Evolutionary conservation across 2,113 vertebrate genomes (phyloP), one percentile per base, ranked within the genome.

Genomic region (Nothobranchius furzeri): DNA sequence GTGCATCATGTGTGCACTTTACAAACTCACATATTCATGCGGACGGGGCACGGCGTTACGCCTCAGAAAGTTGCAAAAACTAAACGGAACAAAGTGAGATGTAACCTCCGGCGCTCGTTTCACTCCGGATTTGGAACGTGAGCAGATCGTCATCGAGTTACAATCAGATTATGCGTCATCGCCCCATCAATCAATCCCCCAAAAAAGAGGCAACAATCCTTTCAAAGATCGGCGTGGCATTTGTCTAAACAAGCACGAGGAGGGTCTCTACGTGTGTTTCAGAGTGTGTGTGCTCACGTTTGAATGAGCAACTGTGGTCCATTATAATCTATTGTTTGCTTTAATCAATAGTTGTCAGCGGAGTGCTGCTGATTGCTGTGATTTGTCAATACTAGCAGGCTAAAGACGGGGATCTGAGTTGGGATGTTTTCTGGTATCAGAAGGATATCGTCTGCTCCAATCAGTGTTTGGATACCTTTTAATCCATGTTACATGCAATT

Each of bases 301-400:
- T 60, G 65, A 78, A 65, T 78, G 68, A 62, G 73, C 61, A 55
- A 59, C 66, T 73, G 80, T 80, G 82, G 68, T 79, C 84, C 80
- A 86, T 89, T 86, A 87, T 84, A 74, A 85, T 78, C 84, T 76
- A 71, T 83, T 87, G 83, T 88, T 87, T 66, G 78, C 68, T 74
- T 79, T 81, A 81, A 85, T 88, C 84, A 89, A 89, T 89, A 80
- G 69, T 60, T 88, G 86, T 88, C 87, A 48, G 68, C 68, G 81
- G 76, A 90, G 84, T 81, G 76, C 73, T 49, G 52, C 68, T 88
- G 83, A 89, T 85, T 85, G 87, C 89, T 81, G 66, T 86, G 82
- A 90, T 89, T 81, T 87, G 75, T 69, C 84, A 75, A 84, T 77
- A 85, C 55, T n/a, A 58, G 67, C 56, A 70, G 79, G 68, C 61